Base-by-base conservation (phyloP, 2,888 invertebrate genomes). In the Bombylius major region DNA sequence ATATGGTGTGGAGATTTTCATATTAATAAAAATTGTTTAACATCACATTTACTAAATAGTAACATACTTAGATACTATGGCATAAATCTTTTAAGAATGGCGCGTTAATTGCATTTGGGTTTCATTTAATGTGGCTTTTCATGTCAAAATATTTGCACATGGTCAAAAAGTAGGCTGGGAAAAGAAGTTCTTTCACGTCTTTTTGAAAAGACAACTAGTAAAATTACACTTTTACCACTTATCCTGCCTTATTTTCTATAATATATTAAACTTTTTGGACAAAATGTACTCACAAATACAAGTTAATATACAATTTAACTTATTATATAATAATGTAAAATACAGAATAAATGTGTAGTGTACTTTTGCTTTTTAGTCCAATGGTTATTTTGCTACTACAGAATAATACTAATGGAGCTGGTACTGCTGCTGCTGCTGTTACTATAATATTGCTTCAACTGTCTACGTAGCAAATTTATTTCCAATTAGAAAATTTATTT, bases 401-500 rank as follows among this genome's bases (percentile, higher is more conserved):
- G 23, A 23, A 23, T 23, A 23, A 23, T 36, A 36, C 36, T 36
- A 36, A 36, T 8, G 36, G 36, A 36, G 36, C 34, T 36, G 34
- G 7, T 36, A 36, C 34, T 36, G 8, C 8, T 7, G 8, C 8
- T 7, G 8, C 5, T n/a, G 55, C 55, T 55, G 57, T 44, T 54
- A 54, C 54, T 49, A 14, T 44, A 49, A 36, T 50, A n/a, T 31
- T 47, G 23, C 47, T 54, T 55, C 31, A 55, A 55, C 56, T 59
- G 59, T 59, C 59, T 56, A 51, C 59, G 39, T 47, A 55, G 53
- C 45, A 57, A 57, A 59, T 59, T 59, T 59, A 59, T 59, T 59
- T 57, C 59, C 59, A 59, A 59, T 59, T 59, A 59, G 59, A 57
- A 59, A 59, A 59, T 59, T 59, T 59, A 59, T 59, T 59, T 59